Evolutionary conservation across 1,140 invertebrate species (phyloP).

Genomic region (Aricia agestis): DNA sequence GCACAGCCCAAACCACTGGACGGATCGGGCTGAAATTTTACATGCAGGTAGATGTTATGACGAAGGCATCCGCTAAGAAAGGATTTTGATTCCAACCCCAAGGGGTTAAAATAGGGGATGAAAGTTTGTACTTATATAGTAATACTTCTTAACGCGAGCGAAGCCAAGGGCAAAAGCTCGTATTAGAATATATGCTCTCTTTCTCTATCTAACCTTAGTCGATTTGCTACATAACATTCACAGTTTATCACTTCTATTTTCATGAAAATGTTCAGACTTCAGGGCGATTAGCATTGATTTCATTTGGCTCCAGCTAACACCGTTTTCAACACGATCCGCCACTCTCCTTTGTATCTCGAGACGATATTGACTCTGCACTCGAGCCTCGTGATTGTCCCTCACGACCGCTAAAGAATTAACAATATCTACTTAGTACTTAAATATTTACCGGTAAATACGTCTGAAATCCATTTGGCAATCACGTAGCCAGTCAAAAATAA

Average conservation of each 20-base stretch:
- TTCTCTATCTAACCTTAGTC: not conserved
- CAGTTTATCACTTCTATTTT: not conserved
- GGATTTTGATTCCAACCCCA: too few relatives aligned
- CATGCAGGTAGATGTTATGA: too few relatives aligned
- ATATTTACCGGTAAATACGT: slow-evolving; percentile 11
- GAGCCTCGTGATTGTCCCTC: slow-evolving; percentile 8
- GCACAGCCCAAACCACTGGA: too few relatives aligned
- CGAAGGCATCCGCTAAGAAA: too few relatives aligned
- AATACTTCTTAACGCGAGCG: too few relatives aligned
- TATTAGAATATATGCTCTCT: not conserved
- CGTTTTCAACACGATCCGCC: not conserved
- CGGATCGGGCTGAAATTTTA: too few relatives aligned
- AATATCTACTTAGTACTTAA: slow-evolving; percentile 6
- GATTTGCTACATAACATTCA: too few relatives aligned
- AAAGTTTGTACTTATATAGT: too few relatives aligned
- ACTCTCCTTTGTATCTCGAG: slow-evolving; percentile 7
- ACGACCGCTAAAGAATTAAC: slow-evolving; percentile 13
- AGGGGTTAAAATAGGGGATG: too few relatives aligned
- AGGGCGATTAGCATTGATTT: not conserved
- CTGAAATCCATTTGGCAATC: slow-evolving; percentile 4
- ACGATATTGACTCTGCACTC: slow-evolving; percentile 14
- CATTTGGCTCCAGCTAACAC: not conserved
- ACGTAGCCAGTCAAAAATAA: not conserved
- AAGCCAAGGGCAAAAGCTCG: too few relatives aligned
- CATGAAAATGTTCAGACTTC: not conserved